Percentiles rank a stretch among this genome's conserved stretches.
Evolutionary conservation across 92 coral and sea anemone species (phyloP).

Genomic region (Porites cylindrica): DNA sequence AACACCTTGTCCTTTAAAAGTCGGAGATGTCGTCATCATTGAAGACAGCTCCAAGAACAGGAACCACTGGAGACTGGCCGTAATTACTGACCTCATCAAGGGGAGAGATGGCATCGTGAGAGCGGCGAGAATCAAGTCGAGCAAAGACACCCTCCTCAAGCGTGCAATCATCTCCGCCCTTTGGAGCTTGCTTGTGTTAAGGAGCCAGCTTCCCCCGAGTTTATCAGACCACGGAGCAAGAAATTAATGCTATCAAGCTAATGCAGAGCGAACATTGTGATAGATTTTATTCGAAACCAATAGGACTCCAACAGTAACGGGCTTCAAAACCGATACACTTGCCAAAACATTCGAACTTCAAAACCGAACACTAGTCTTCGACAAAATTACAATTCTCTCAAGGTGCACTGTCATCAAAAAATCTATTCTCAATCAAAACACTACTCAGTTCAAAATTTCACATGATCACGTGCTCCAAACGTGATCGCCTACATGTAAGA

Average conservation of each 20-base stretch:
- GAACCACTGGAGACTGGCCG: slow-evolving; percentile 14
- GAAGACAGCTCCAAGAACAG: slow-evolving; percentile 4
- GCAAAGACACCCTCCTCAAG: not conserved
- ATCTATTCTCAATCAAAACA: too few relatives aligned
- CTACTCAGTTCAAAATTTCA: too few relatives aligned
- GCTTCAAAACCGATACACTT: too few relatives aligned
- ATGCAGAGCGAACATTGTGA: not conserved
- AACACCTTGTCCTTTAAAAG: not conserved
- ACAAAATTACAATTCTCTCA: too few relatives aligned
- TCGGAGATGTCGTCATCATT: slow-evolving; percentile 11
- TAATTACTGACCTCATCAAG: not conserved
- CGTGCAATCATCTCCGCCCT: not conserved
- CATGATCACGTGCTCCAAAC: too few relatives aligned
- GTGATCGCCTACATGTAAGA: too few relatives aligned
- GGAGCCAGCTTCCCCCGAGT: slow-evolving; percentile 7
- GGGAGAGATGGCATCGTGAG: slow-evolving; percentile 29
- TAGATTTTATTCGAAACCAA: too few relatives aligned
- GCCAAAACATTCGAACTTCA: too few relatives aligned
- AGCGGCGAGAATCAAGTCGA: not conserved
- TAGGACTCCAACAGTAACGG: too few relatives aligned
- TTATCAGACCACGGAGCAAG: slow-evolving; percentile 3
- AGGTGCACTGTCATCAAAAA: too few relatives aligned
- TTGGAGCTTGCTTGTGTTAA: slow-evolving; percentile 5
- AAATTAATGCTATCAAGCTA: not conserved
- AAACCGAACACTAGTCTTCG: too few relatives aligned